Percentiles rank a stretch among this genome's conserved stretches.
Conservation (phyloP, 2,797 vertebrate genomes). For the Pangasius mekongensis region DNA sequence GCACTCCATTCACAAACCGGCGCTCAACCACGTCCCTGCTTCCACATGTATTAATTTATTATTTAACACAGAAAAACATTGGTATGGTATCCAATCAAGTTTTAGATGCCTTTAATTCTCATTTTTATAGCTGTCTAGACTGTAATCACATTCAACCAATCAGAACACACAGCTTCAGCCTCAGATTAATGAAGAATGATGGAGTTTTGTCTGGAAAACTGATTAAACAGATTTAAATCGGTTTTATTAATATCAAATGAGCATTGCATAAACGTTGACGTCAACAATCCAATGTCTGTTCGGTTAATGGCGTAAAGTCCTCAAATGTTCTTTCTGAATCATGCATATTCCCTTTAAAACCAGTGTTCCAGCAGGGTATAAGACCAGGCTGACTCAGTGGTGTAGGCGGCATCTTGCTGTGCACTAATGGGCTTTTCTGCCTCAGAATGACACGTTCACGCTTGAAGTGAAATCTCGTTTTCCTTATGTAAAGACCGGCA, state of each 20-base stretch:
- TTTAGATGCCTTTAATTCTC: background rate
- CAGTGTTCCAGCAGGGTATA: constrained; percentile 11
- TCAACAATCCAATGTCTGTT: background rate
- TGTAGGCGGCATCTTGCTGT: constrained; percentile 20
- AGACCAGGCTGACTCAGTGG: constrained; percentile 33
- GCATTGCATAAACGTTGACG: background rate
- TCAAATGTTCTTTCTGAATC: background rate
- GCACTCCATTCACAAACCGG: too few relatives aligned
- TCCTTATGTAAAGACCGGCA: background rate
- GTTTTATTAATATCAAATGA: background rate
- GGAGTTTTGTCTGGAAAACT: background rate
- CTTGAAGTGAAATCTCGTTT: constrained; percentile 7
- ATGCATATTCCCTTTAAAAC: background rate
- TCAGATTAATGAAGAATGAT: background rate
- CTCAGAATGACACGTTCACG: background rate
- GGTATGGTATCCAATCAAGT: background rate
- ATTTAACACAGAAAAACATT: background rate
- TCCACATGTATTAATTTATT: background rate
- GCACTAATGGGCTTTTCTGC: constrained; percentile 41
- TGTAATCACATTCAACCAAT: background rate
- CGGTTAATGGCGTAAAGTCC: background rate
- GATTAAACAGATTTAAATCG: background rate
- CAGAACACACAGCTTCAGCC: background rate
- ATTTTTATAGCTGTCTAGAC: background rate
- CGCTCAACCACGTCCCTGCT: too few relatives aligned